Base-by-base conservation (phyloP, 1,140 invertebrate genomes). In the Hylaeus volcanicus region DNA sequence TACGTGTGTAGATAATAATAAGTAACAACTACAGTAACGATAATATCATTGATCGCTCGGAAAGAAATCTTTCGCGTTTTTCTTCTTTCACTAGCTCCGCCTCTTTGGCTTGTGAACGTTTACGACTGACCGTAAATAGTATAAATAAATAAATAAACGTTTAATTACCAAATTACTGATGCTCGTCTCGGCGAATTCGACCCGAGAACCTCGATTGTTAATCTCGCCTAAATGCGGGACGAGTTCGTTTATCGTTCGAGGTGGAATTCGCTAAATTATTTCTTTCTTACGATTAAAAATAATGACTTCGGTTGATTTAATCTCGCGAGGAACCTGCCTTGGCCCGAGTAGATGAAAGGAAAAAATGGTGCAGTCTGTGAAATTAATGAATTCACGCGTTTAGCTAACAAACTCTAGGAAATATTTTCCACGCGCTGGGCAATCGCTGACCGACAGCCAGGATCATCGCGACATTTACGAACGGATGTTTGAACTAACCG, bases 81-180 rank as follows among this genome's bases (percentile, higher is more conserved):
- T 9, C 79, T 84, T 78, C 79, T 76, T 89, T 90, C 91, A 92
- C 92, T 92, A 92, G 92, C 86, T 92, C 90, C 90, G 91, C 89
- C 84, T 92, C 92, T 92, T 92, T 92, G 92, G 91, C 88, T 92
- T 91, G 89, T 91, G 90, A 90, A 92, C 85, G 80, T 76, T 91
- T 88, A 85, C 91, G 90, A 92, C 90, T 92, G 90, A 90, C 88
- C 83, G 82, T 91, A 88, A 83, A 79, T 88, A 84, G 87, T 86
- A 91, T 91, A 90, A 92, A 90, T 90, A 86, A 88, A 87, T 86
- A 87, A 85, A 84, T 84, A 86, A 61, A 61, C n/a, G 15, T 65
- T 55, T 56, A 3, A 56, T 64, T 26, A 15, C 64, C 45, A 51
- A 53, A 68, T 48, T 26, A 66, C 60, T 12, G 45, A 48, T 39